Percentiles rank a stretch among this genome's conserved stretches.
These are phyloP conservation scores for Nemurella pictetii DNA, from an alignment of 2,888 invertebrate species.

Conservation along the genomic window DNA sequence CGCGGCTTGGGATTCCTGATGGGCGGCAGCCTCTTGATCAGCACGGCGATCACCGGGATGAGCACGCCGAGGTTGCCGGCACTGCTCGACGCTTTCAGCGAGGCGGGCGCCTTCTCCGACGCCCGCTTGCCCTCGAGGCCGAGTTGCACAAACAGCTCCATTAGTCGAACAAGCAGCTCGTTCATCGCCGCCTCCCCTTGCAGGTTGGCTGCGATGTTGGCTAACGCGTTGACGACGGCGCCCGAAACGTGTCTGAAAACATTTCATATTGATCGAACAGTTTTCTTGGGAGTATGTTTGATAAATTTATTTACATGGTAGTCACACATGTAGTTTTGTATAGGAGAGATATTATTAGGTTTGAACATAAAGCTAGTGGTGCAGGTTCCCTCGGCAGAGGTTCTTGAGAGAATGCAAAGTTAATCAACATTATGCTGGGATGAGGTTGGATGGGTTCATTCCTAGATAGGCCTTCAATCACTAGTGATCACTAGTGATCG, in stretches of 20 bases:
- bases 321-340: too few relatives aligned
- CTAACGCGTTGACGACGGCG: slow-evolving; percentile 94
- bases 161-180: slow-evolving; percentile 81
- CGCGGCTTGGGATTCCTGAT: slow-evolving; percentile 90
- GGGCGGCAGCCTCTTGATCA: slow-evolving; percentile 83
- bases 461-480: too few relatives aligned
- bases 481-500: too few relatives aligned
- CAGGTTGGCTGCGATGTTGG: slow-evolving; percentile 93
- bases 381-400: too few relatives aligned
- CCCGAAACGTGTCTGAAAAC: slow-evolving; percentile 77
- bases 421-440: too few relatives aligned
- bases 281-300: too few relatives aligned
- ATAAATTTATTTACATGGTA: too few relatives aligned
- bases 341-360: too few relatives aligned
- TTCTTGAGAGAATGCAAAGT: too few relatives aligned
- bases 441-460: too few relatives aligned
- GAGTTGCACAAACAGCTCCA: slow-evolving; percentile 96
- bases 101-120: slow-evolving; percentile 84
- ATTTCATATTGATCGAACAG: too few relatives aligned
- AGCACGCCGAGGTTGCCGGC: slow-evolving; percentile 97
- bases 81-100: slow-evolving; percentile 81
- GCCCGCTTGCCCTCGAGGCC: slow-evolving; percentile 96
- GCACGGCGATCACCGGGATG: slow-evolving; percentile 95
- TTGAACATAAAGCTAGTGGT: too few relatives aligned
- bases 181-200: slow-evolving; percentile 83